phyloP scores from a whole-genome alignment of 92 coral and sea anemone species.

The Nematostella vectensis region DNA sequence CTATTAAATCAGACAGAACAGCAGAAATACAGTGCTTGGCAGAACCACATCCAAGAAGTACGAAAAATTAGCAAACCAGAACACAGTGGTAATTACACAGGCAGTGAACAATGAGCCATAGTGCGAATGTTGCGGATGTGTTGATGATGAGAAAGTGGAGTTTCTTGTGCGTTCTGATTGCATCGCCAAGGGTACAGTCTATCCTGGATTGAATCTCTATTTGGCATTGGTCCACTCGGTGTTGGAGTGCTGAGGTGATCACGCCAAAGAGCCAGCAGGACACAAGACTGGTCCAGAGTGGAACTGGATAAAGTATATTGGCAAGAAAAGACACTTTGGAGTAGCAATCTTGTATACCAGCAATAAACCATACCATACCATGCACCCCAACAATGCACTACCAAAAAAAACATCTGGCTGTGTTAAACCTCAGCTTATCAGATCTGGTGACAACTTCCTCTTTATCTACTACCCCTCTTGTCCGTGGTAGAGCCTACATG shows the following conservation, averaged over 20 bases:
- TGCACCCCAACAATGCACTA: too few species aligned
- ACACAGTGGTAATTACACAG: slow-evolving; percentile 30
- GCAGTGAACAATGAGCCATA: slow-evolving; percentile 60
- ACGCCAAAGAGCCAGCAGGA: slow-evolving; percentile 46
- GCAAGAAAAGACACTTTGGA: too few species aligned
- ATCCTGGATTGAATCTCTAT: slow-evolving; percentile 21
- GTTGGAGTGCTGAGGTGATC: slow-evolving; percentile 32
- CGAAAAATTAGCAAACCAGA: slow-evolving; percentile 29
- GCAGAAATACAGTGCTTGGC: too few species aligned
- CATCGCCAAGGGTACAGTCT: slow-evolving; percentile 26
- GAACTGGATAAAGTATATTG: background rate
- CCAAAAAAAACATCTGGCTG: too few species aligned
- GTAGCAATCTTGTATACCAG: too few species aligned
- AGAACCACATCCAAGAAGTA: too few species aligned
- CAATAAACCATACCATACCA: too few species aligned
- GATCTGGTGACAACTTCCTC: too few species aligned
- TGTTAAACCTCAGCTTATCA: too few species aligned
- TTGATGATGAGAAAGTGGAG: slow-evolving; percentile 31
- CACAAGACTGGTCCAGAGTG: slow-evolving; percentile 37
- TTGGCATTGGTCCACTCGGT: slow-evolving; percentile 22
- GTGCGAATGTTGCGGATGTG: slow-evolving; percentile 37
- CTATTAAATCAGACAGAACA: too few species aligned
- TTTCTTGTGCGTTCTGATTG: slow-evolving; percentile 39
- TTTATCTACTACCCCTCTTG: too few species aligned
- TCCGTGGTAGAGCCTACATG: too few species aligned